Evolutionary conservation across 2,113 vertebrate genomes (phyloP).

Genomic region (Gracilinanus agilis): DNA sequence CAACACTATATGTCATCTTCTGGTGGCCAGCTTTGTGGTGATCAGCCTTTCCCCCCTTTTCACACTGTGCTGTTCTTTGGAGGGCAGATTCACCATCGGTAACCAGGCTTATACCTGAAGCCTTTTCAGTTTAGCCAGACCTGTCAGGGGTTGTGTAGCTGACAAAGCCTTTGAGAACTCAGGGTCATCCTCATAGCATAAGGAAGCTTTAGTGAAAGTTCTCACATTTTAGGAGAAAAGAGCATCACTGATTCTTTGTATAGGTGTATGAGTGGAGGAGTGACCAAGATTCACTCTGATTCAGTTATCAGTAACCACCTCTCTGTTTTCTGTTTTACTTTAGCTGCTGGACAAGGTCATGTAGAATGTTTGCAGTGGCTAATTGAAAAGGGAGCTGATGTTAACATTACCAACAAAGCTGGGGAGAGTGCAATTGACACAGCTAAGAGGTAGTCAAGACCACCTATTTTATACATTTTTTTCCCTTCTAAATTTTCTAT

Average conservation of each 20-base stretch:
- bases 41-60: neutral
- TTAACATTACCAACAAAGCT: slow-evolving; percentile 84
- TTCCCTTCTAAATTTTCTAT: slow-evolving; percentile 43
- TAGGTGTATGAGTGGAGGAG: too few relatives aligned
- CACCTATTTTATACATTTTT: slow-evolving; percentile 38
- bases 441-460: slow-evolving; percentile 86
- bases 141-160: neutral
- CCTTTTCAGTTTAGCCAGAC: neutral
- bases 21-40: neutral
- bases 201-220: neutral
- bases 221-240: neutral
- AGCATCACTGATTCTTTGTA: neutral
- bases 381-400: slow-evolving; percentile 86
- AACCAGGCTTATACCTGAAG: too few relatives aligned
- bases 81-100: neutral
- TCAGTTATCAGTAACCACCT: neutral
- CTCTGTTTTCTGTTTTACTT: slow-evolving; percentile 42
- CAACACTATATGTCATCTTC: neutral
- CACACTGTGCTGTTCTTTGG: neutral
- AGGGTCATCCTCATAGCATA: neutral
- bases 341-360: slow-evolving; percentile 87
- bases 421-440: slow-evolving; percentile 87
- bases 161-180: neutral
- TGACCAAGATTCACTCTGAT: neutral
- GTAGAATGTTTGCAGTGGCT: slow-evolving; percentile 88